phyloP scores from a whole-genome alignment of 1,140 invertebrate genomes.

The Macrotrachela quadricornifera region DNA sequence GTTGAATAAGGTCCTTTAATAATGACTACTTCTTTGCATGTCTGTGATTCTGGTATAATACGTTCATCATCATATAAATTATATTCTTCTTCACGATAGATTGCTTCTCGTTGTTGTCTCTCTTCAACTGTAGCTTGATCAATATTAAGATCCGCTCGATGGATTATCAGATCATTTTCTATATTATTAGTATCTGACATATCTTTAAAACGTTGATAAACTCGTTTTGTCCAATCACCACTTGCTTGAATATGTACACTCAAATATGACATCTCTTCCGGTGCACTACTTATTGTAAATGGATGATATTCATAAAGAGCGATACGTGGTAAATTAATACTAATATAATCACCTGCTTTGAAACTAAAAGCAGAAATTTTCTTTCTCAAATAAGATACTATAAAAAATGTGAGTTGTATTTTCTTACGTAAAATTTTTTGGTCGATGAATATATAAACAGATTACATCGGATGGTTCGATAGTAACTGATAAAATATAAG shows the following conservation, averaged over 20 bases:
- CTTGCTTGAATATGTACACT: constrained; percentile 79
- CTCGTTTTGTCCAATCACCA: constrained; percentile 74
- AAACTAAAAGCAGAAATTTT: constrained; percentile 43
- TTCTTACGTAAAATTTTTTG: constrained; percentile 38
- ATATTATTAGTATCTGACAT: no score
- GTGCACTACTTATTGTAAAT: constrained; percentile 81
- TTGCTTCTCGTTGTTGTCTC: no score
- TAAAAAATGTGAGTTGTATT: no score
- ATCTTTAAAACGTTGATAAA: constrained; percentile 54
- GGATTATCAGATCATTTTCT: no score
- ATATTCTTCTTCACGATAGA: no score
- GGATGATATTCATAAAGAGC: constrained; percentile 89
- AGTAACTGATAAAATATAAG: constrained; percentile 51
- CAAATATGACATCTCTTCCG: constrained; percentile 70
- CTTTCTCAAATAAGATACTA: no score
- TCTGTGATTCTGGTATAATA: no score
- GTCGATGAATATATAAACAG: constrained; percentile 49
- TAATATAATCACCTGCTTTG: constrained; percentile 81
- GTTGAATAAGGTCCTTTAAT: constrained; percentile 83
- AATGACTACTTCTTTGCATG: constrained; percentile 45
- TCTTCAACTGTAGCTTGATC: no score
- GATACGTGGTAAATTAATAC: constrained; percentile 71
- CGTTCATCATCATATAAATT: no score
- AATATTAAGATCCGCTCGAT: no score
- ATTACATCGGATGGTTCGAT: constrained; percentile 54